Evolutionary conservation across 2,797 vertebrate species (phyloP).

Genomic region (Taeniopygia guttata): DNA sequence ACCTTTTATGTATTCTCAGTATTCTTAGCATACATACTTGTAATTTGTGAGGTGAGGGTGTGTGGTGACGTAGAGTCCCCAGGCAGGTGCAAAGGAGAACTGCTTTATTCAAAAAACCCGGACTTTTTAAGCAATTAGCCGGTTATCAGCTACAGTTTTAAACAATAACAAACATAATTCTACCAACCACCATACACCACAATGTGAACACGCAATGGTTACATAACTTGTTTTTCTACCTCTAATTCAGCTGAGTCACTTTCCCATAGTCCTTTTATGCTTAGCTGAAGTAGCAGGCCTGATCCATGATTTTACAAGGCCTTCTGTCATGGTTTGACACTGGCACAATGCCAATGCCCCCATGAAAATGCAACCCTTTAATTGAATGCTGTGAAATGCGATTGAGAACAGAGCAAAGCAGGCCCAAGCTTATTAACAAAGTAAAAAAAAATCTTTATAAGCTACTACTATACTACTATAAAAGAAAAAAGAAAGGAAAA

Average conservation of each 20-base stretch:
- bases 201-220: neutral
- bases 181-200: neutral
- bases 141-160: neutral
- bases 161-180: neutral
- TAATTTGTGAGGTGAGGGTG: too few relatives aligned
- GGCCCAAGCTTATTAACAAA: too few relatives aligned
- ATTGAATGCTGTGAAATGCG: too few relatives aligned
- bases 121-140: neutral
- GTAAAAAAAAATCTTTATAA: too few relatives aligned
- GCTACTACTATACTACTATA: too few relatives aligned
- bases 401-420: too few relatives aligned
- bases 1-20: neutral
- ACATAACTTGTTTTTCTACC: neutral
- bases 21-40: neutral
- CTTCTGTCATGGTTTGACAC: too few relatives aligned
- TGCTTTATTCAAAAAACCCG: neutral
- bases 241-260: neutral
- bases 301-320: neutral
- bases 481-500: too few relatives aligned
- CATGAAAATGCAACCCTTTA: too few relatives aligned
- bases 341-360: too few relatives aligned
- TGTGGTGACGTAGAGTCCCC: too few relatives aligned
- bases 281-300: neutral
- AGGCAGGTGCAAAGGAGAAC: too few relatives aligned
- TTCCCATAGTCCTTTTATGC: neutral